phyloP scores from a whole-genome alignment of 2,797 vertebrate species.

The Mus caroli region DNA sequence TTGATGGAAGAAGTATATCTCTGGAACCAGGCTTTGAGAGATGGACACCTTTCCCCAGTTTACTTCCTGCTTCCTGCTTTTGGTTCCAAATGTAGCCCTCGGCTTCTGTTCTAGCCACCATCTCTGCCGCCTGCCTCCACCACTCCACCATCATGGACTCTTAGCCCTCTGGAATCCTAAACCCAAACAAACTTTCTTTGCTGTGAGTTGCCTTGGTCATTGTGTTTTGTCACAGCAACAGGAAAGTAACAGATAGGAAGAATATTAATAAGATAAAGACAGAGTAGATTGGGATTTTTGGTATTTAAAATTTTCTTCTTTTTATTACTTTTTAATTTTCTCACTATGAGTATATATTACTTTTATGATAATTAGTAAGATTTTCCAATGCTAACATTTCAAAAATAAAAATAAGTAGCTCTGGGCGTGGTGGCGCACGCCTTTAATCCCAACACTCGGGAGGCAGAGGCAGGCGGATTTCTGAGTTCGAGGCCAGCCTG shows the following conservation, averaged over 20 bases:
- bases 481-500: too few species aligned
- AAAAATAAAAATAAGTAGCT: slow-evolving; percentile 1
- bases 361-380: slow-evolving; percentile 1
- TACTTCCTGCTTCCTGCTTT: background rate
- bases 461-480: too few species aligned
- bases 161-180: background rate
- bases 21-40: background rate
- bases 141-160: background rate
- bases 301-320: background rate
- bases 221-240: background rate
- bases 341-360: background rate
- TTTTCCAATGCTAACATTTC: background rate
- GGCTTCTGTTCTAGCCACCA: background rate
- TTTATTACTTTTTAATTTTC: background rate
- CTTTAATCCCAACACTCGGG: too few species aligned
- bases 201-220: background rate
- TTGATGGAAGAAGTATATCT: background rate
- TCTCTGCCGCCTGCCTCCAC: too few species aligned
- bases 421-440: too few species aligned
- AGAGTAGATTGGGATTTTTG: background rate
- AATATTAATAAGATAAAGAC: background rate
- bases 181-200: background rate
- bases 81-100: background rate
- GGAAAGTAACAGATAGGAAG: background rate
- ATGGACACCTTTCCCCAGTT: background rate